Percentiles rank a stretch among this genome's conserved stretches.
Evolutionary conservation across 2,888 invertebrate genomes (phyloP).

Genomic region (Pterobdella sp.): DNA sequence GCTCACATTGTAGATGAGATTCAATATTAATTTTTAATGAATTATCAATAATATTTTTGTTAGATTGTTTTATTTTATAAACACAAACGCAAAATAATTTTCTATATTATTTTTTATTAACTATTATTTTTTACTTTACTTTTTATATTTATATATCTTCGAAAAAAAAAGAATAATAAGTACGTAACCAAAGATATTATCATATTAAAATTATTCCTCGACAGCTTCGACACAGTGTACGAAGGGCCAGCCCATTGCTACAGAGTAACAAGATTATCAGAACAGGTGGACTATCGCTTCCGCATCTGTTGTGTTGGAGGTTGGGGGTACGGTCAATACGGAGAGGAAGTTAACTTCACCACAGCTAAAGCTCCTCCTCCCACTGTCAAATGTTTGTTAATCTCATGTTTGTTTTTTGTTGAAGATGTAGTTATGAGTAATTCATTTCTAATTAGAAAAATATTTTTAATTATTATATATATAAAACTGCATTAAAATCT

Average conservation of each 20-base stretch:
- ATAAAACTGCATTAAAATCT: neutral
- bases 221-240: slow-evolving; percentile 56
- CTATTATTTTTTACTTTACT: neutral
- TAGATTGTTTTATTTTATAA: neutral
- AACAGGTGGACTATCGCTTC: slow-evolving; percentile 75
- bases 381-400: slow-evolving; percentile 59
- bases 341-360: slow-evolving; percentile 62
- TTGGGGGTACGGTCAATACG: slow-evolving; percentile 74
- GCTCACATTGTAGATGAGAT: too few relatives aligned
- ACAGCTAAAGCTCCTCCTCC: slow-evolving; percentile 74
- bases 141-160: neutral
- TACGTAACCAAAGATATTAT: too few relatives aligned
- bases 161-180: too few relatives aligned
- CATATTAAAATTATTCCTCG: neutral
- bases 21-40: too few relatives aligned
- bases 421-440: neutral
- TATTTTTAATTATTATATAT: neutral
- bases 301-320: slow-evolving; percentile 76
- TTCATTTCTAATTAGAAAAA: neutral
- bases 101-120: slow-evolving; percentile 8
- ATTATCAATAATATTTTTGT: too few relatives aligned
- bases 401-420: neutral
- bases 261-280: slow-evolving; percentile 74
- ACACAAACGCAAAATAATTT: too few relatives aligned
- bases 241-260: slow-evolving; percentile 69